Percentiles rank a stretch among this genome's conserved stretches.
Conservation (phyloP, 1,140 invertebrate genomes). For the Parasteatoda tepidariorum region DNA sequence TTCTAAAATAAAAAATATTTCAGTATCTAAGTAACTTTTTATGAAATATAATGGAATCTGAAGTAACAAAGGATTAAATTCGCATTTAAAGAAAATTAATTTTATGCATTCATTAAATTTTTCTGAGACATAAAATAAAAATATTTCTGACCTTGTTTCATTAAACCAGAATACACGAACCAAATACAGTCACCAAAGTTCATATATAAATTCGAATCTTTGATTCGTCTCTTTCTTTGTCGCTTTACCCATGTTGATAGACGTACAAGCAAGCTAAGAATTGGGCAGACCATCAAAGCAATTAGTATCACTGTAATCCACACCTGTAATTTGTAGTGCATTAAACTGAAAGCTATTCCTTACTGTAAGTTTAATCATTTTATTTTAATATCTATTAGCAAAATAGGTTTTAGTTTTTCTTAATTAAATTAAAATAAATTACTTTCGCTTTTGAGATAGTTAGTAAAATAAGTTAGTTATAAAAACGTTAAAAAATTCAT, state of each 20-base stretch:
- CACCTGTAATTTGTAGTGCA: neutral
- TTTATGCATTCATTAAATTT: no score
- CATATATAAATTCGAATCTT: neutral
- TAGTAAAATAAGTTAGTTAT: no score
- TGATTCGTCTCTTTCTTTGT: neutral
- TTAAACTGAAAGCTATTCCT: neutral
- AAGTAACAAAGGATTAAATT: neutral
- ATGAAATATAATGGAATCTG: no score
- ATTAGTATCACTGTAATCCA: neutral
- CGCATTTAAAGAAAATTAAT: neutral
- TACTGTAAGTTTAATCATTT: no score
- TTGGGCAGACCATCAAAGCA: neutral
- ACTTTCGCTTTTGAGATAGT: no score
- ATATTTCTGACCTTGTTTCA: constrained; percentile 27
- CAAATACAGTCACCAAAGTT: constrained; percentile 10
- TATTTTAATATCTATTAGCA: no score
- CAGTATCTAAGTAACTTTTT: no score
- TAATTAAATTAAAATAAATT: no score
- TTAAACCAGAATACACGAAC: constrained; percentile 20
- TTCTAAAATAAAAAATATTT: no score
- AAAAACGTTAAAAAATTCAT: no score
- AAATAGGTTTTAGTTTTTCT: no score
- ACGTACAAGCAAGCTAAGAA: constrained; percentile 1
- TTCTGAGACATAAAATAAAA: no score
- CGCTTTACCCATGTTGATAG: neutral